Conservation (phyloP, 2,888 invertebrate genomes). For the Pachliopta kotzebuea region DNA sequence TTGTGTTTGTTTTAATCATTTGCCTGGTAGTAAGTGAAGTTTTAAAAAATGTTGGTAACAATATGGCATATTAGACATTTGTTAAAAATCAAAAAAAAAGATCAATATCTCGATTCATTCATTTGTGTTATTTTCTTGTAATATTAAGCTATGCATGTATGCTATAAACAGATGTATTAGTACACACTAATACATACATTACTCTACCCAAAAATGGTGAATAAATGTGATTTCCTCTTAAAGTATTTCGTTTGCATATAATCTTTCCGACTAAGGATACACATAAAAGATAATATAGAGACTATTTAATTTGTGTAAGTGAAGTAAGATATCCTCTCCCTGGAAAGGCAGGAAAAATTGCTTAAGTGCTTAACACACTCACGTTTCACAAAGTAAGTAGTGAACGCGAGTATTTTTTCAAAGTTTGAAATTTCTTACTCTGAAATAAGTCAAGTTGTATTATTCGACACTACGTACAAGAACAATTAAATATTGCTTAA, state of each 20-base stretch:
- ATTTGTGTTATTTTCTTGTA: too few species aligned
- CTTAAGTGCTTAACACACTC: slow-evolving; percentile 21
- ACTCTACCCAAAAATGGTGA: background rate
- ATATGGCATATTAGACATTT: too few species aligned
- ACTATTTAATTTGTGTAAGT: background rate
- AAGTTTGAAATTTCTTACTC: slow-evolving; percentile 6
- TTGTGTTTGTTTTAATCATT: too few species aligned
- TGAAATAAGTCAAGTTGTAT: background rate
- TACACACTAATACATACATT: too few species aligned
- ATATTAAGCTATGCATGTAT: too few species aligned
- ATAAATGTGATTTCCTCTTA: background rate
- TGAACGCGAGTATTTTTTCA: slow-evolving; percentile 8
- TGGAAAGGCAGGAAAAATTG: slow-evolving; percentile 16
- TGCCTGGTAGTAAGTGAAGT: too few species aligned
- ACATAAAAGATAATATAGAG: background rate
- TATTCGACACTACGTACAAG: background rate
- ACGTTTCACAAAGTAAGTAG: slow-evolving; percentile 23
- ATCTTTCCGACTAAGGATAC: background rate
- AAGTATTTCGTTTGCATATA: background rate
- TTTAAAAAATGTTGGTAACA: too few species aligned
- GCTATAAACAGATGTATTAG: too few species aligned
- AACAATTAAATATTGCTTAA: too few species aligned
- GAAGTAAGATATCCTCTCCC: slow-evolving; percentile 18
- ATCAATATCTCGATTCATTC: background rate
- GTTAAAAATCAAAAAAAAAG: background rate